Base-by-base conservation (phyloP, 2,888 invertebrate genomes). In the Congeria kusceri region DNA sequence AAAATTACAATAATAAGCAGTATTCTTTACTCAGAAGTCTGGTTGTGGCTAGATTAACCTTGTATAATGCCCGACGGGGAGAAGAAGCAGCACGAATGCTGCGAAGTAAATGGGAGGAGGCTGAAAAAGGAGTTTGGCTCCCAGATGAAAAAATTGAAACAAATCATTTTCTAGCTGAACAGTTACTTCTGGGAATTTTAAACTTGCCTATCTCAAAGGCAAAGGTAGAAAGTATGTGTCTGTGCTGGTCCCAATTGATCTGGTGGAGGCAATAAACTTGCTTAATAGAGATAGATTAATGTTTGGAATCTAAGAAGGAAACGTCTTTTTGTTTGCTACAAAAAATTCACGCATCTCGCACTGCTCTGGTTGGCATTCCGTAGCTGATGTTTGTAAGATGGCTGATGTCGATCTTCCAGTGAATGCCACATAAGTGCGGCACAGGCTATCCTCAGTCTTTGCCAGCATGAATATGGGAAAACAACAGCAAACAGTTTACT, bases 311-410 rank as follows among this genome's bases (percentile, higher is more conserved):
- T 44, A 20, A 13, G 59, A 23, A 15, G 53, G 39, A 0, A 84
- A 78, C 64, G 11, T 25, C 3, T 82, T 80, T 66, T 23, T 84
- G 11, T 86, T 80, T 80, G 82, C 72, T 9, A 76, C 82, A 13
- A 80, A 77, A 32, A 59, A 47, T 29, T 61, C 68, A 0, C 62
- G 62, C 1, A 58, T 57, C 3, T 72, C 32, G 53, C 32, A 32
- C 9, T 80, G 80, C 53, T 77, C 78, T 49, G 82, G 76, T 18
- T 80, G 80, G 77, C 80, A 85, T 72, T 72, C 84, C 27, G 80
- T 83, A 4, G 11, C 47, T 29, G 62, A 49, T 46, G 72, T 82
- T 27, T 84, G 84, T 47, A 39, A 59, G 25, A 56, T 18, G 47
- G 79, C 72, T 29, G 65, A 58, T 5, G 56, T 32, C 5, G 9